These are phyloP conservation scores for Lithobius niger DNA, from an alignment of 1,140 invertebrate genomes.

Conservation along the genomic window DNA sequence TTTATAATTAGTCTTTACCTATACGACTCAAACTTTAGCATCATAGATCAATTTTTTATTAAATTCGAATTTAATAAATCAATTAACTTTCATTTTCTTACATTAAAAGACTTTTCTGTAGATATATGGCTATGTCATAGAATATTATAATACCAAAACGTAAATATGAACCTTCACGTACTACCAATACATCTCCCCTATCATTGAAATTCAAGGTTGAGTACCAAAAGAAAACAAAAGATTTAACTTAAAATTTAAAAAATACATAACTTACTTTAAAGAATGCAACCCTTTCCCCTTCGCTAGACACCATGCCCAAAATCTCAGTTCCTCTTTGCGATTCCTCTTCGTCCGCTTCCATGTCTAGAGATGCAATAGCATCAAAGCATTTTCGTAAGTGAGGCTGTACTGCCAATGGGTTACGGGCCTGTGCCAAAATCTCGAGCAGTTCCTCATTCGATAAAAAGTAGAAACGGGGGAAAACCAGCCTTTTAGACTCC, in stretches of 20 bases:
- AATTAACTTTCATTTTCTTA: too few relatives aligned
- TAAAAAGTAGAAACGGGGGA: constrained; percentile 73
- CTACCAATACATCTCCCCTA: too few relatives aligned
- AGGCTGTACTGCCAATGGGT: constrained; percentile 73
- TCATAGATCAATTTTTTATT: too few relatives aligned
- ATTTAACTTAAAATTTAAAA: constrained; percentile 3
- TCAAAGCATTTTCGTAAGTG: constrained; percentile 83
- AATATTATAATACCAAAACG: too few relatives aligned
- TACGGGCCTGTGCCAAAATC: constrained; percentile 52
- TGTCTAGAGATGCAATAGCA: constrained; percentile 58
- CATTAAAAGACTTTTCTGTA: too few relatives aligned
- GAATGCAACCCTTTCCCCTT: constrained; percentile 60
- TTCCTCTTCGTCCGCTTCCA: constrained; percentile 14
- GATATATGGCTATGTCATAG: too few relatives aligned
- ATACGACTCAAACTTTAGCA: too few relatives aligned
- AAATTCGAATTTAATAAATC: too few relatives aligned
- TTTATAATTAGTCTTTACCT: too few relatives aligned
- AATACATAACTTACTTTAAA: constrained; percentile 41
- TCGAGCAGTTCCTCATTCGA: constrained; percentile 77
- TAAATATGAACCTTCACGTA: too few relatives aligned
- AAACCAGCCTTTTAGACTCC: constrained; percentile 64
- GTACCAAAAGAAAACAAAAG: constrained; percentile 4
- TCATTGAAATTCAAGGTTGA: too few relatives aligned
- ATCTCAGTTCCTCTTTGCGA: constrained; percentile 43
- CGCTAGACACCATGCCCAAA: constrained; percentile 70